phyloP scores from a whole-genome alignment of 2,888 invertebrate species.

The Apamea sordens region DNA sequence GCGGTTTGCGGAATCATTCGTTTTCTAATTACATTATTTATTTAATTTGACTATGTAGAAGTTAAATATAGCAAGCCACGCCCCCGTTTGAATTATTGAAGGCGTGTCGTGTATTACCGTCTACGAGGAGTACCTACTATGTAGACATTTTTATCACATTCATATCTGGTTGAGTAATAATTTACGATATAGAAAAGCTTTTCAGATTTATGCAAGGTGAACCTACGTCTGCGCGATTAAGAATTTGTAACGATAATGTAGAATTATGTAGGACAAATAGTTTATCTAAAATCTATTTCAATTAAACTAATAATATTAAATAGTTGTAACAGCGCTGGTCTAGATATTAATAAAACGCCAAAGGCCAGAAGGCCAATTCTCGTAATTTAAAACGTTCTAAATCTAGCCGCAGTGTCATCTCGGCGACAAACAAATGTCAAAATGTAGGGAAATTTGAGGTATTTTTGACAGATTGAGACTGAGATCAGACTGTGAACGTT shows the following conservation, averaged over 20 bases:
- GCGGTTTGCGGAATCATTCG: not conserved
- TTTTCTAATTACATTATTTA: constrained; percentile 5
- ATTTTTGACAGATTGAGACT: no score
- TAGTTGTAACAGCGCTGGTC: constrained; percentile 14
- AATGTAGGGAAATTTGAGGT: no score
- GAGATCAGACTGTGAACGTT: no score
- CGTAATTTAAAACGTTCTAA: no score
- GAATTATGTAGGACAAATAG: constrained; percentile 51
- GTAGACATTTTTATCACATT: constrained; percentile 64
- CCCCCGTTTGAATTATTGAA: constrained; percentile 35
- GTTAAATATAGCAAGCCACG: constrained; percentile 26
- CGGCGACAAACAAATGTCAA: no score
- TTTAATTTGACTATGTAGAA: constrained; percentile 8
- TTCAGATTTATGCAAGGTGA: constrained; percentile 27
- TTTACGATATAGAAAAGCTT: constrained; percentile 60
- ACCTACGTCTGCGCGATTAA: constrained; percentile 28
- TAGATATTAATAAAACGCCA: constrained; percentile 16
- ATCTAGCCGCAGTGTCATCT: no score
- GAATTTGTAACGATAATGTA: constrained; percentile 38
- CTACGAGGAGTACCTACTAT: constrained; percentile 17
- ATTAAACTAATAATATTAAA: constrained; percentile 2
- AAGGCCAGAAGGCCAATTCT: not conserved
- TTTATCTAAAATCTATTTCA: constrained; percentile 37
- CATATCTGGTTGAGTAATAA: constrained; percentile 60
- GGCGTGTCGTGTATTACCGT: constrained; percentile 47